Percentiles rank a stretch among this genome's conserved stretches.
These are phyloP conservation scores for Chloromyia formosa DNA, from an alignment of 2,888 invertebrate genomes.

Conservation along the genomic window DNA sequence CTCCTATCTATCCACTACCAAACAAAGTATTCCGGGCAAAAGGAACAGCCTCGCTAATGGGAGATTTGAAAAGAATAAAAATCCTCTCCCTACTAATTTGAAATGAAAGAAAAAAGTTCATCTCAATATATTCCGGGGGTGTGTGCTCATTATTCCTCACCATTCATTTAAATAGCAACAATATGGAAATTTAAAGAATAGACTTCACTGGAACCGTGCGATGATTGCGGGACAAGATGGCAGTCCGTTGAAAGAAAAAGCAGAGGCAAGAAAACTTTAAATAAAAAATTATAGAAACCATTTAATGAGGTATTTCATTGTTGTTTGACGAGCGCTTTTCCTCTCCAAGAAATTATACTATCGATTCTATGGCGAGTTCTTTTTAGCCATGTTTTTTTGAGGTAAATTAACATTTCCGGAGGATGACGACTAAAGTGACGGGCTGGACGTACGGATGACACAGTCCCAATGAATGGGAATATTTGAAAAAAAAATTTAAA, in stretches of 20 bases:
- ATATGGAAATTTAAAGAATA: constrained; percentile 22
- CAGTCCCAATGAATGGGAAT: not conserved
- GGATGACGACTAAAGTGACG: not conserved
- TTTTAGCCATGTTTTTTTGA: not conserved
- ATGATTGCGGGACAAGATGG: not conserved
- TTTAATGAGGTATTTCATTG: constrained; percentile 35
- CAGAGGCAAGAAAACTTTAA: not conserved
- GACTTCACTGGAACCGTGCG: not conserved
- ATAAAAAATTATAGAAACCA: constrained; percentile 4
- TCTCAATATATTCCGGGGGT: not conserved
- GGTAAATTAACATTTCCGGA: constrained; percentile 6
- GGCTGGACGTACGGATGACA: not conserved
- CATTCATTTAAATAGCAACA: not conserved
- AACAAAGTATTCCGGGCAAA: not conserved
- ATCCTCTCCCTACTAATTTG: not conserved
- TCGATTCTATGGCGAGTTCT: constrained; percentile 1
- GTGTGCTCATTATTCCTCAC: constrained; percentile 16
- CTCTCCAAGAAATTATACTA: not conserved
- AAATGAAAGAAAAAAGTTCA: not conserved
- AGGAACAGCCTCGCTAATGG: not conserved
- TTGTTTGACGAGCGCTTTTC: constrained; percentile 24
- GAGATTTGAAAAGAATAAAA: not conserved
- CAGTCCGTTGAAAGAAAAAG: not conserved
- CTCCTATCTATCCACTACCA: too few relatives aligned
- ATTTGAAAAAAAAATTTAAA: not conserved